A percentile compares a stretch with the other conserved stretches of the same genome.
These are phyloP conservation scores for Xanthorhoe designata DNA, from an alignment of 2,888 invertebrate species.

Conservation along the genomic window DNA sequence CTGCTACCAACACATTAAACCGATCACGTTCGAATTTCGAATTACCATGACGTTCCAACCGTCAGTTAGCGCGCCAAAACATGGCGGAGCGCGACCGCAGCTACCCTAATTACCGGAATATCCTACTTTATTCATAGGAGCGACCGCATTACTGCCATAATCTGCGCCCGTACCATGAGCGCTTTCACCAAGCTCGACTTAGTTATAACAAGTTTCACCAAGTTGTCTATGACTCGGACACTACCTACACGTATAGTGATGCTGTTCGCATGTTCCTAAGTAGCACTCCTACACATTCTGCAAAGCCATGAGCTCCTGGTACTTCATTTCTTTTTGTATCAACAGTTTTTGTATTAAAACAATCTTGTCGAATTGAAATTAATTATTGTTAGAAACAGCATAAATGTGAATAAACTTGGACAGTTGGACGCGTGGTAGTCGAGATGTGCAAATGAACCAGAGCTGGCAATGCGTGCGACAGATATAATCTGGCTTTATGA, in stretches of 20 bases:
- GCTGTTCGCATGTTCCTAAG: not conserved
- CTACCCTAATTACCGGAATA: constrained; percentile 29
- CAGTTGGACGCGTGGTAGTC: not conserved
- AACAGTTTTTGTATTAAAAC: not conserved
- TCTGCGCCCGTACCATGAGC: constrained; percentile 9
- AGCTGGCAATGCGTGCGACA: not conserved
- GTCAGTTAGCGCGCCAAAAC: constrained; percentile 26
- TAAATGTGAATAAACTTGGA: not conserved
- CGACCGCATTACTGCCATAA: constrained; percentile 17
- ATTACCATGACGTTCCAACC: constrained; percentile 18
- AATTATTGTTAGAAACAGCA: not conserved
- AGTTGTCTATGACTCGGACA: not conserved
- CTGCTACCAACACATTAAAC: constrained; percentile 2
- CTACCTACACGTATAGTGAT: too few species aligned
- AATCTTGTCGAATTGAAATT: not conserved
- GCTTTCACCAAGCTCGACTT: not conserved
- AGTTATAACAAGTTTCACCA: constrained; percentile 2
- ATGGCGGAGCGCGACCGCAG: constrained; percentile 17
- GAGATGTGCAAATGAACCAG: constrained; percentile 2
- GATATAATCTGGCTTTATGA: constrained; percentile 13
- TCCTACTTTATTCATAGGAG: constrained; percentile 28
- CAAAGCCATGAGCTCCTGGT: not conserved
- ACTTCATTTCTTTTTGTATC: not conserved
- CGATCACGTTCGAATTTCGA: constrained; percentile 24
- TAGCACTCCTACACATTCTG: not conserved